These are phyloP conservation scores for Channa maculata DNA, from an alignment of 2,113 vertebrate species.

Conservation along the genomic window DNA sequence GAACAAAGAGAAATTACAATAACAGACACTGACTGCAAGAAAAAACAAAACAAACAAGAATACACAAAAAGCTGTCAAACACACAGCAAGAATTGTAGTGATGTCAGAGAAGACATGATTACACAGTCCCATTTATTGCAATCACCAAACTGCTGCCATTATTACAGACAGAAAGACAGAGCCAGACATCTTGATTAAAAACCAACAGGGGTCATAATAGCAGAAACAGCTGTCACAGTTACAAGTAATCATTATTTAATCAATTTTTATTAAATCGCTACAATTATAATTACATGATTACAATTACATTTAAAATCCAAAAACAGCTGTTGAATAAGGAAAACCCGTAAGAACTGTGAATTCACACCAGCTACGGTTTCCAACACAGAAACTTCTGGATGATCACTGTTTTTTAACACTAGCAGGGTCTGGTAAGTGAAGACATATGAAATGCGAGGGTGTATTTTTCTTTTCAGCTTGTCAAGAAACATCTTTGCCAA, in stretches of 20 bases:
- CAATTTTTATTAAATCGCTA: conserved; percentile 1
- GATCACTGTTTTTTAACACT: too few relatives aligned
- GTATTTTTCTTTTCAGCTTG: background rate
- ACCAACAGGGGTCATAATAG: background rate
- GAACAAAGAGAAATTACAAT: conserved; percentile 11
- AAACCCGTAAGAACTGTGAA: background rate
- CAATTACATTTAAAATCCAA: background rate
- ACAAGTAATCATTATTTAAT: conserved; percentile 3
- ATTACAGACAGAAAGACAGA: background rate
- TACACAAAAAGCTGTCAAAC: background rate
- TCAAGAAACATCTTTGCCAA: background rate
- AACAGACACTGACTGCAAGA: background rate
- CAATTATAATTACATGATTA: background rate
- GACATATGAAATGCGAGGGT: background rate
- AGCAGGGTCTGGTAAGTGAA: background rate
- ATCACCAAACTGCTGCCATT: conserved; percentile 2
- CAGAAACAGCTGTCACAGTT: conserved; percentile 5
- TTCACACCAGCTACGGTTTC: background rate
- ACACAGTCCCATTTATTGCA: conserved; percentile 3
- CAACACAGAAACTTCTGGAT: background rate
- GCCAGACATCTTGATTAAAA: conserved; percentile 4
- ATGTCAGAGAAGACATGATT: conserved; percentile 1
- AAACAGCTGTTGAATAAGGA: background rate
- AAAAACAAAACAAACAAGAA: background rate
- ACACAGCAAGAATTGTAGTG: background rate